Evolutionary conservation across 2,888 invertebrate species (phyloP).

Genomic region (Cryptosula pallasiana): DNA sequence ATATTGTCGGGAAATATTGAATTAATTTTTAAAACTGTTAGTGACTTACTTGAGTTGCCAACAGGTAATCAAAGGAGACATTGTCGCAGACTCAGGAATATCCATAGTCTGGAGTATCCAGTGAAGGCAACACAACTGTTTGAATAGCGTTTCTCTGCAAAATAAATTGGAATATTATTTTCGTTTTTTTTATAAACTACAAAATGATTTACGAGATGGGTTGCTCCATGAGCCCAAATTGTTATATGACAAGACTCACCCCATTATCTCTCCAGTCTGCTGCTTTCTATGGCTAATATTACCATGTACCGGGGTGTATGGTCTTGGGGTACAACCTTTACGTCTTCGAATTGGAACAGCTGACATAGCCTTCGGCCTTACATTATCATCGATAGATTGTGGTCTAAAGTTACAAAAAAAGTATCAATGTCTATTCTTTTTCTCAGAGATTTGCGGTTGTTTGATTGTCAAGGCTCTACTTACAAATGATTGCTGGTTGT

Average conservation of each 20-base stretch:
- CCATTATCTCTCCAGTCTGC: not conserved
- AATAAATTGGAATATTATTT: not conserved
- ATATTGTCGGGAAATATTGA: too few relatives aligned
- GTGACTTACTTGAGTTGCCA: conserved; percentile 49
- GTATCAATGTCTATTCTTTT: not conserved
- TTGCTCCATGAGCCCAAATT: too few relatives aligned
- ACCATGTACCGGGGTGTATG: conserved; percentile 45
- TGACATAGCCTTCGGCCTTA: not conserved
- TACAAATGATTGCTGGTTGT: not conserved
- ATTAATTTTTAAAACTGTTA: too few relatives aligned
- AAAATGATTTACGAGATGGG: too few relatives aligned
- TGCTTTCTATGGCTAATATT: conserved; percentile 29
- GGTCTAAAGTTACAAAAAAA: not conserved
- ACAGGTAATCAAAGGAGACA: conserved; percentile 45
- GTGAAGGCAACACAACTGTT: conserved; percentile 50
- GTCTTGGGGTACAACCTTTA: conserved; percentile 35
- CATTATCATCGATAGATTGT: not conserved
- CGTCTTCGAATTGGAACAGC: conserved; percentile 4
- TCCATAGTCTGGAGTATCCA: conserved; percentile 53
- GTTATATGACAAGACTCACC: too few relatives aligned
- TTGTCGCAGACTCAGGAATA: conserved; percentile 35
- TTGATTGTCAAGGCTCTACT: not conserved
- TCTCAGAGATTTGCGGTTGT: not conserved
- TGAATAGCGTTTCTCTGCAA: conserved; percentile 44
- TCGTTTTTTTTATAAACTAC: not conserved